A percentile compares a stretch with the other conserved stretches of the same genome.
Conservation (phyloP, 1,140 invertebrate genomes). For the Archegozetes longisetosus region DNA sequence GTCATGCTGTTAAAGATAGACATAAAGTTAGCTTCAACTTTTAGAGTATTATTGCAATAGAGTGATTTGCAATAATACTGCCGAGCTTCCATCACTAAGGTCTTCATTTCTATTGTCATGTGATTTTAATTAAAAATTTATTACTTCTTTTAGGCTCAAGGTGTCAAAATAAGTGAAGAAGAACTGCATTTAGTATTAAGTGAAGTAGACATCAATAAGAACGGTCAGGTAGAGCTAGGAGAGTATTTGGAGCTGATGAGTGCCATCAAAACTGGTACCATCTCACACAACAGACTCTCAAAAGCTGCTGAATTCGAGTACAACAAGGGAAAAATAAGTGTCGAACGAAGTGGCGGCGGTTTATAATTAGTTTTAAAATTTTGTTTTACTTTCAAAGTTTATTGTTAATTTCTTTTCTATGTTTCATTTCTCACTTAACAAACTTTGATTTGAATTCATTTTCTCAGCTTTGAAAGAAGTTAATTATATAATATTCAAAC, state of each 20-base stretch:
- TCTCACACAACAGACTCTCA: conserved; percentile 76
- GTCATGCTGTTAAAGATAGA: too few species aligned
- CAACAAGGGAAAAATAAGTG: conserved; percentile 55
- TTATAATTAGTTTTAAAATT: too few species aligned
- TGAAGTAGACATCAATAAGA: conserved; percentile 98
- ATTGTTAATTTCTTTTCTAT: too few species aligned
- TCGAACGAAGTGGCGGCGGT: conserved; percentile 84
- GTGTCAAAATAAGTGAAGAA: conserved; percentile 80
- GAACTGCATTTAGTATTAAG: conserved; percentile 90
- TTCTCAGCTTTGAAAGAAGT: too few species aligned
- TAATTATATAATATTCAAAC: too few species aligned
- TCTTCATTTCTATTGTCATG: neutral
- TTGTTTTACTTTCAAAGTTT: too few species aligned
- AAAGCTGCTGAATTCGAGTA: conserved; percentile 78
- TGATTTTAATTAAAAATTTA: neutral
- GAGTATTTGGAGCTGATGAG: conserved; percentile 99
- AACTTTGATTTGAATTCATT: too few species aligned
- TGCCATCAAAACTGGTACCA: conserved; percentile 80
- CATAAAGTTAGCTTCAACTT: too few species aligned
- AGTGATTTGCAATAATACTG: too few species aligned
- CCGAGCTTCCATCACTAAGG: too few species aligned
- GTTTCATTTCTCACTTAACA: too few species aligned
- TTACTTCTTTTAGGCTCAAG: conserved; percentile 44
- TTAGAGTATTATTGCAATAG: too few species aligned
- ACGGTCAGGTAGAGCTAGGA: conserved; percentile 95